Evolutionary conservation across 2,113 vertebrate species (phyloP).

Genomic region (Colius striatus): DNA sequence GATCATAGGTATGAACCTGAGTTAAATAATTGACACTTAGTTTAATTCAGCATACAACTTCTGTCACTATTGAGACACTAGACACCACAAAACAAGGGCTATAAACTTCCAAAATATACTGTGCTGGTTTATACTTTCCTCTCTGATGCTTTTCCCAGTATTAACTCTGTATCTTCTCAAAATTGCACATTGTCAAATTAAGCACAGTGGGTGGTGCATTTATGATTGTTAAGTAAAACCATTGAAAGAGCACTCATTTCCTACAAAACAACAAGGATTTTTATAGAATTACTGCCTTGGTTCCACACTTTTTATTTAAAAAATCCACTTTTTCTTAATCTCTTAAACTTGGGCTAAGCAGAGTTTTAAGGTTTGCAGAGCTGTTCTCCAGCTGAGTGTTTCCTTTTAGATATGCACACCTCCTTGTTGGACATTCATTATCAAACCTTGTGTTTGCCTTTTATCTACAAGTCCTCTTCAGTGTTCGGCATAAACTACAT

Average conservation of each 20-base stretch:
- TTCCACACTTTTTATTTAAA: background rate
- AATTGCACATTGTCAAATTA: conserved; percentile 19
- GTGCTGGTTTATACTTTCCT: background rate
- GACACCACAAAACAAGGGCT: background rate
- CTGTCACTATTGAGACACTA: background rate
- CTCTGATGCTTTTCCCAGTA: background rate
- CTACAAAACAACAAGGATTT: conserved; percentile 18
- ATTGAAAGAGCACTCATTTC: background rate
- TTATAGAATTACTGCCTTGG: background rate
- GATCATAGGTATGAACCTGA: accelerated
- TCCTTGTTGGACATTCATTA: conserved; percentile 96
- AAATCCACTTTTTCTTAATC: conserved; percentile 60
- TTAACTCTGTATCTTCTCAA: background rate
- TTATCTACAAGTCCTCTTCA: conserved; percentile 92
- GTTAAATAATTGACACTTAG: background rate
- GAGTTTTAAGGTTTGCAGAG: conserved; percentile 75
- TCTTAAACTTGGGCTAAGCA: conserved; percentile 73
- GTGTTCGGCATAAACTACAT: conserved; percentile 95
- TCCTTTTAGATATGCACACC: conserved; percentile 80
- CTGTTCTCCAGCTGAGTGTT: conserved; percentile 76
- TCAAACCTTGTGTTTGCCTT: conserved; percentile 93
- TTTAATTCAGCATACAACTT: background rate
- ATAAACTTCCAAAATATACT: background rate
- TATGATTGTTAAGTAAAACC: conserved; percentile 8
- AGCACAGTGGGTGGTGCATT: background rate